These are phyloP conservation scores for Antennarius maculatus DNA, from an alignment of 2,797 vertebrate species.

Conservation along the genomic window DNA sequence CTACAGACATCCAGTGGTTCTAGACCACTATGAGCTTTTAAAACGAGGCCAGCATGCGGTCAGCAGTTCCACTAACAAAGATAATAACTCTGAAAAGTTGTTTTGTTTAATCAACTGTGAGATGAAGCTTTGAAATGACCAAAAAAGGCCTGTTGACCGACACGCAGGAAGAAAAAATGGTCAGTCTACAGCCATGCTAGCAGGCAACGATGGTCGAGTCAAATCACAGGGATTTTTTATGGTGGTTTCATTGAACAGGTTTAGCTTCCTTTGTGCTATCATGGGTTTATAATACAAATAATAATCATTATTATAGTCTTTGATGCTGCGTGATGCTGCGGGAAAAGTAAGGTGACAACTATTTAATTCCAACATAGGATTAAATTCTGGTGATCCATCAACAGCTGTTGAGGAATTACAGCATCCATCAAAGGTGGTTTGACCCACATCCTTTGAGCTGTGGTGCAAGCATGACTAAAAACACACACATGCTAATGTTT, in stretches of 20 bases:
- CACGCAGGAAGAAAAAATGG: too few relatives aligned
- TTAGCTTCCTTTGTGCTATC: too few relatives aligned
- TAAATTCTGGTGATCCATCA: too few relatives aligned
- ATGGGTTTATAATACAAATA: too few relatives aligned
- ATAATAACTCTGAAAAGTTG: not conserved
- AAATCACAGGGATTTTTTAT: too few relatives aligned
- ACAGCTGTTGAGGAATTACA: not conserved
- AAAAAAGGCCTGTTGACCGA: not conserved
- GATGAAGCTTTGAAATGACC: not conserved
- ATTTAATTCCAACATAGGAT: too few relatives aligned
- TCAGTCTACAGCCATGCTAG: too few relatives aligned
- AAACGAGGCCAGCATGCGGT: conserved; percentile 10
- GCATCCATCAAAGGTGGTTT: not conserved
- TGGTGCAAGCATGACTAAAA: not conserved
- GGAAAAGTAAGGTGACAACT: not conserved
- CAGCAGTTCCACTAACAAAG: conserved; percentile 17
- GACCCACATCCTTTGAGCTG: not conserved
- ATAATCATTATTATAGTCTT: too few relatives aligned
- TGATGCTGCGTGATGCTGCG: too few relatives aligned
- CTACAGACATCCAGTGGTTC: conserved; percentile 8
- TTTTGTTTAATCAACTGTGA: conserved; percentile 4
- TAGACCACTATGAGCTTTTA: conserved; percentile 6
- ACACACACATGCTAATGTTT: not conserved
- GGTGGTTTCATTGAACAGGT: too few relatives aligned
- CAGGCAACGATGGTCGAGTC: too few relatives aligned